A percentile compares a stretch with the other conserved stretches of the same genome.
Evolutionary conservation across 2,113 vertebrate genomes (phyloP).

Genomic region (Gopherus flavomarginatus): DNA sequence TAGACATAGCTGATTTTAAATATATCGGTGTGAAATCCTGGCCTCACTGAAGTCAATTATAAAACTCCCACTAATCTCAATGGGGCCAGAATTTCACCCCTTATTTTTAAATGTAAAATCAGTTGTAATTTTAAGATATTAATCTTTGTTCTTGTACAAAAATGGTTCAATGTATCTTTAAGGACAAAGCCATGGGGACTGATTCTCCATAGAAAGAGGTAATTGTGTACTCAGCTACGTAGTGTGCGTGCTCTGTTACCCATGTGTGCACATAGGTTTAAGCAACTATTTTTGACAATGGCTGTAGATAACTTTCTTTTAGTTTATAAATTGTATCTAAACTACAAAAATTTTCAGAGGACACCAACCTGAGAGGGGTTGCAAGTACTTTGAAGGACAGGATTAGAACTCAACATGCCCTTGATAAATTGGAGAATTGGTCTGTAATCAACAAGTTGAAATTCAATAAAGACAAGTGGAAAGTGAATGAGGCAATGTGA

Average conservation of each 20-base stretch:
- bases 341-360: neutral
- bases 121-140: neutral
- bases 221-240: neutral
- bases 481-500: no score
- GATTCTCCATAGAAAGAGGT: neutral
- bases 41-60: no score
- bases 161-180: neutral
- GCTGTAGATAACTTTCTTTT: neutral
- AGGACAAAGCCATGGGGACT: neutral
- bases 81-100: neutral
- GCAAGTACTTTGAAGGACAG: no score
- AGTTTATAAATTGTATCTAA: neutral
- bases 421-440: no score
- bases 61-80: no score
- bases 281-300: neutral
- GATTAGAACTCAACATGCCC: no score
- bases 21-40: neutral
- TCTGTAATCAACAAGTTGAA: no score
- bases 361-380: no score
- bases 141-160: neutral
- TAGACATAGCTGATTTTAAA: neutral
- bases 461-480: no score
- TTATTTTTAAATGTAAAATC: neutral
- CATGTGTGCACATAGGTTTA: neutral
- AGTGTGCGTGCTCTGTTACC: neutral